These are phyloP conservation scores for Notothenia coriiceps DNA, from an alignment of 2,113 vertebrate species.

Conservation along the genomic window DNA sequence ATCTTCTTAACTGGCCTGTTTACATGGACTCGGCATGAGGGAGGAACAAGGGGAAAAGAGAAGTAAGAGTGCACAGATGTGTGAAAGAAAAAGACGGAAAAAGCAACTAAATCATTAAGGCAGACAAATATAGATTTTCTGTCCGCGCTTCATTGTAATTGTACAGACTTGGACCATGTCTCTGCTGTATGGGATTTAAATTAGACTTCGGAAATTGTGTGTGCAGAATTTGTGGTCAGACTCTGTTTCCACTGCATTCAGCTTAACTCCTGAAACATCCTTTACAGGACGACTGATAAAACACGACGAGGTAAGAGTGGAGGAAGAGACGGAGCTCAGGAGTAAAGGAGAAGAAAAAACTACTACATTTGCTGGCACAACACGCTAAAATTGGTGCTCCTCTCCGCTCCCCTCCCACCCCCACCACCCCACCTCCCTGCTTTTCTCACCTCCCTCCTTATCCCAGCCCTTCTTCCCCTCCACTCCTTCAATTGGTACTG, in stretches of 20 bases:
- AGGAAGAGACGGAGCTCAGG: constrained; percentile 4
- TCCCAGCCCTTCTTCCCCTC: constrained; percentile 42
- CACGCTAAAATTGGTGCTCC: constrained; percentile 69
- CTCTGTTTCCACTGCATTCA: constrained; percentile 31
- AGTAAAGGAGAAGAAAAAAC: constrained; percentile 49
- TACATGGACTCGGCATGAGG: constrained; percentile 22
- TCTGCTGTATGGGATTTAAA: constrained; percentile 77
- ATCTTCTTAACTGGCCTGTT: constrained; percentile 30
- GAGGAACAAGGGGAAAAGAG: not conserved
- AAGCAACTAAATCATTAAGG: constrained; percentile 78
- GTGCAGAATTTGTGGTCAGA: constrained; percentile 48
- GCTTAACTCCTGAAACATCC: constrained; percentile 64
- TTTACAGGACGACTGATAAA: constrained; percentile 61
- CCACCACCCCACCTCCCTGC: constrained; percentile 14
- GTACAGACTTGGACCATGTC: constrained; percentile 66
- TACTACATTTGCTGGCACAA: constrained; percentile 64
- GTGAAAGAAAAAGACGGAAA: constrained; percentile 48
- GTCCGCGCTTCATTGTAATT: constrained; percentile 79
- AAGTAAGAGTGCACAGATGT: constrained; percentile 27
- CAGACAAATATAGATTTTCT: constrained; percentile 84
- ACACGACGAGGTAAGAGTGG: constrained; percentile 34
- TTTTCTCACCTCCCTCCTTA: constrained; percentile 63
- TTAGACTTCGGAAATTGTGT: constrained; percentile 60
- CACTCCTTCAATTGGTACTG: constrained; percentile 77
- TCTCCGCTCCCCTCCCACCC: constrained; percentile 52